Conservation (phyloP, 1,140 invertebrate species). For the Carcinoscorpius rotundicauda region DNA sequence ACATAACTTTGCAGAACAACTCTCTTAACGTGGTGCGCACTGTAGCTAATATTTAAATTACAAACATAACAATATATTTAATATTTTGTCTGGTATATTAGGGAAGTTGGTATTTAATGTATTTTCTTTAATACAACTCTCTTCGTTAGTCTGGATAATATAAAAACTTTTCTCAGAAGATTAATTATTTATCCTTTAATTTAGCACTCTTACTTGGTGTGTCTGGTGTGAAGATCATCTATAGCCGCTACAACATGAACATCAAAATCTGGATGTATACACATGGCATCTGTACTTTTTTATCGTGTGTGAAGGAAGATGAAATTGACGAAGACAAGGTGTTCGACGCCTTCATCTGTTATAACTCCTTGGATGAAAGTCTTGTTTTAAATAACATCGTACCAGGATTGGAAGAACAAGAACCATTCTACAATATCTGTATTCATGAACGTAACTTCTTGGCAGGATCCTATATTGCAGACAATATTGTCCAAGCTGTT, state of each 20-base stretch:
- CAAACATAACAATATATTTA: no score
- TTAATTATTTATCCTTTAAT: background rate
- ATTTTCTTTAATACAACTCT: no score
- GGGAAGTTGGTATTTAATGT: no score
- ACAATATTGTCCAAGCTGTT: conserved; percentile 62
- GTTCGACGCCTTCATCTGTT: conserved; percentile 77
- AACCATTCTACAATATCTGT: conserved; percentile 39
- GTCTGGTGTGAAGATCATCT: conserved; percentile 41
- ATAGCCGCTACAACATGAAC: conserved; percentile 78
- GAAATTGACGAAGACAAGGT: conserved; percentile 58
- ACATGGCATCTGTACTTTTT: conserved; percentile 43
- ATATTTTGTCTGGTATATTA: no score
- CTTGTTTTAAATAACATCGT: conserved; percentile 60
- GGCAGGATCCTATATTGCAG: conserved; percentile 53
- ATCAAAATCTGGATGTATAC: conserved; percentile 56
- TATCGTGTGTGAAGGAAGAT: conserved; percentile 45
- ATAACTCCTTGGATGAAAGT: conserved; percentile 57
- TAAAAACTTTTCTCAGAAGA: no score
- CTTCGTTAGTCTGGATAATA: no score
- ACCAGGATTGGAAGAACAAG: conserved; percentile 55
- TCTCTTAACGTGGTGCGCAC: no score
- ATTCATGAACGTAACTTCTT: conserved; percentile 65
- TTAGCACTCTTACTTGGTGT: conserved; percentile 6
- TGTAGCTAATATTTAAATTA: no score
- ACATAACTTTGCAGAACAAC: no score